Conservation (phyloP, 2,113 vertebrate genomes). For the Gallinago undulata region DNA sequence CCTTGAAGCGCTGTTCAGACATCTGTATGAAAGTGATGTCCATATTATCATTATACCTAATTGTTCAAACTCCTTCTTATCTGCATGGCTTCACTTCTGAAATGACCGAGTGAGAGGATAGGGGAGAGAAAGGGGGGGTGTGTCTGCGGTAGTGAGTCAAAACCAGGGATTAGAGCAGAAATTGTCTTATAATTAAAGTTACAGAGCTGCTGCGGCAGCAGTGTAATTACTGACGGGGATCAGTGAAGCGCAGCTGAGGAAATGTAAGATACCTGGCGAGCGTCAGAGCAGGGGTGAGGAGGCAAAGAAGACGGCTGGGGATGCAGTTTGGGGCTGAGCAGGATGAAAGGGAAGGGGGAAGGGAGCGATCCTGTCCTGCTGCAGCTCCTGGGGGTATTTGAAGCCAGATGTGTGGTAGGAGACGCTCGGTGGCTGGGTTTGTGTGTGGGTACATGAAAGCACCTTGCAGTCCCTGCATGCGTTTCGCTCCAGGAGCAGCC, state of each 20-base stretch:
- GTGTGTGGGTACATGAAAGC: rapidly evolving
- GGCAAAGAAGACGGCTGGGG: neutral
- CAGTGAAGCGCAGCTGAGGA: neutral
- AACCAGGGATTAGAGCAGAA: conserved; percentile 32
- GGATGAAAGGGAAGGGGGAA: neutral
- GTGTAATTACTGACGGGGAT: neutral
- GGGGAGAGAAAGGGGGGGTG: neutral
- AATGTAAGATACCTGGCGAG: neutral
- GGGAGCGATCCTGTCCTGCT: neutral
- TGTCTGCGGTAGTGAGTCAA: neutral
- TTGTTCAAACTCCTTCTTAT: conserved; percentile 6
- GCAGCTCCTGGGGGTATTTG: neutral
- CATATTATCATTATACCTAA: neutral
- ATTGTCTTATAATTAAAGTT: conserved; percentile 59
- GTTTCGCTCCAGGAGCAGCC: neutral
- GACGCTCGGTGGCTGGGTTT: rapidly evolving
- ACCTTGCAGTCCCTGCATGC: neutral
- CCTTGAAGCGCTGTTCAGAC: neutral
- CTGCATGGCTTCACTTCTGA: conserved; percentile 8
- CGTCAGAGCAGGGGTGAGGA: neutral
- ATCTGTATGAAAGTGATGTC: neutral
- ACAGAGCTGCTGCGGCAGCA: neutral
- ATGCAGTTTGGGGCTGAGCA: neutral
- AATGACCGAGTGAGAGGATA: neutral
- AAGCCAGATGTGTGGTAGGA: neutral